These are phyloP conservation scores for Amphipyra tragopoginis DNA, from an alignment of 2,888 invertebrate genomes.

Conservation along the genomic window DNA sequence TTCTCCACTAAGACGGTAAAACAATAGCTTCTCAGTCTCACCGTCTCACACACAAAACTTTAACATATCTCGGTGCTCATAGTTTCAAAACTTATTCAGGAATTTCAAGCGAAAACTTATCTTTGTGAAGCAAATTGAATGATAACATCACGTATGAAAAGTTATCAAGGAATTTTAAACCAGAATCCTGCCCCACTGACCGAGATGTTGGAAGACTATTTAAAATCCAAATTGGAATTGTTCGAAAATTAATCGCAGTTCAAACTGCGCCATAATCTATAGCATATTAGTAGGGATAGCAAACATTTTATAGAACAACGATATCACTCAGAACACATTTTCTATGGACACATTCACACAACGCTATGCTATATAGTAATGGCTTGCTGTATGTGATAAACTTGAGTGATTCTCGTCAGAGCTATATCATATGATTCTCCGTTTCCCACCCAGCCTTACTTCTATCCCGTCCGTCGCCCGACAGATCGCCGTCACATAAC, in stretches of 20 bases:
- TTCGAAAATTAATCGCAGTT: neutral
- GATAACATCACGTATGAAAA: slow-evolving; percentile 50
- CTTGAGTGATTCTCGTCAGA: too few species aligned
- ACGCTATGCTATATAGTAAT: too few species aligned
- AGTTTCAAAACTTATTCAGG: slow-evolving; percentile 45
- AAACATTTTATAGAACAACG: too few species aligned
- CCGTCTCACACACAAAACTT: slow-evolving; percentile 18
- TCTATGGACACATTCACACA: too few species aligned
- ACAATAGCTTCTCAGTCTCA: slow-evolving; percentile 25
- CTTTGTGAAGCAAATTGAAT: slow-evolving; percentile 51
- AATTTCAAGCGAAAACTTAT: slow-evolving; percentile 44
- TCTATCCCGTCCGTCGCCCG: too few species aligned
- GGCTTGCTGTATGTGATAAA: too few species aligned
- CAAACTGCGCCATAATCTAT: too few species aligned
- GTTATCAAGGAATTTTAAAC: slow-evolving; percentile 23
- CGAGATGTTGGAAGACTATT: neutral
- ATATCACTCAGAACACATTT: too few species aligned
- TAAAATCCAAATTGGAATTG: neutral
- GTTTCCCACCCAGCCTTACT: too few species aligned
- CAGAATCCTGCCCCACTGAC: neutral
- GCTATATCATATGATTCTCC: too few species aligned
- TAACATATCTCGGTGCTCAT: slow-evolving; percentile 27
- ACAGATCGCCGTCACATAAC: too few species aligned
- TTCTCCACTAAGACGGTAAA: slow-evolving; percentile 7
- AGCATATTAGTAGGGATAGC: too few species aligned